These are phyloP conservation scores for Monopis laevigella DNA, from an alignment of 2,888 invertebrate genomes.

Conservation along the genomic window DNA sequence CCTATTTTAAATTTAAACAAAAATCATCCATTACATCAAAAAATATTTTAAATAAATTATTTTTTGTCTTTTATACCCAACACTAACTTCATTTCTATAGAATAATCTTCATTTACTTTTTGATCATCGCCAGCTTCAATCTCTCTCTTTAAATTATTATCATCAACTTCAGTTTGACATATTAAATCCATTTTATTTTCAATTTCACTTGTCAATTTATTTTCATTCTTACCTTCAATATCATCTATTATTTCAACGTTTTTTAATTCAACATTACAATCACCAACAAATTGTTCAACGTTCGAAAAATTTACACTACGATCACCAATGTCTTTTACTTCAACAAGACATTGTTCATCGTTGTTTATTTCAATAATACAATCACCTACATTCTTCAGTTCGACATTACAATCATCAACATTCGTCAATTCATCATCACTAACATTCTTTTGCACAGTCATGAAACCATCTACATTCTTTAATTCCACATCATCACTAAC, in stretches of 20 bases:
- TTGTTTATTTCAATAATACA: no score
- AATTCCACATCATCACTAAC: conserved; percentile 5
- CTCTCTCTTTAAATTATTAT: conserved; percentile 20
- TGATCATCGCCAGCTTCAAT: conserved; percentile 24
- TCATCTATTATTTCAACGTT: conserved; percentile 43
- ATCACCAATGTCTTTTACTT: no score
- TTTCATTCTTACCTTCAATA: background rate
- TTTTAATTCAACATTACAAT: background rate
- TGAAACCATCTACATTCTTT: conserved; percentile 8
- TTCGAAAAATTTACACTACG: no score
- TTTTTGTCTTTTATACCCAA: conserved; percentile 37
- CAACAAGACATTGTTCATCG: no score
- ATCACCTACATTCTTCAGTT: conserved; percentile 14
- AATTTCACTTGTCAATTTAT: no score
- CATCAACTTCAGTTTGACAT: conserved; percentile 33
- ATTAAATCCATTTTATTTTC: no score
- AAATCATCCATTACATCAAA: no score
- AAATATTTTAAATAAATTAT: no score
- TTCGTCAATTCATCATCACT: conserved; percentile 11
- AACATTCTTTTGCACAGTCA: no score
- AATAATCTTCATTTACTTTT: conserved; percentile 38
- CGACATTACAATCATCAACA: conserved; percentile 14
- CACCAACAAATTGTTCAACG: no score
- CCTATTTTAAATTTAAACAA: no score
- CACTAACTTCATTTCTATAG: conserved; percentile 53